phyloP scores from a whole-genome alignment of 2,113 vertebrate species.

The Gambusia holbrooki region DNA sequence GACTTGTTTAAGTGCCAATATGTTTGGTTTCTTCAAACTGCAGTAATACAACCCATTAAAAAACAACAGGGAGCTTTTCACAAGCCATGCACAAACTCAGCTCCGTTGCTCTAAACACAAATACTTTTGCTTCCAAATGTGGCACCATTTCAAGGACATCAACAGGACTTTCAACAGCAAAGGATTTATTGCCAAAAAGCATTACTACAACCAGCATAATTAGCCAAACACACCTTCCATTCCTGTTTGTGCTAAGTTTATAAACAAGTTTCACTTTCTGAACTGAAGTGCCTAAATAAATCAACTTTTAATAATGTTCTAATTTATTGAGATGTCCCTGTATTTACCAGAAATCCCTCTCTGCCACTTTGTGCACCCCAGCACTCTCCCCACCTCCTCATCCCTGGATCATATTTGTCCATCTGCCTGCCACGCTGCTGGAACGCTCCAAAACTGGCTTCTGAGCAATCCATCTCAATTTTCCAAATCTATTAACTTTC shows the following conservation, averaged over 20 bases:
- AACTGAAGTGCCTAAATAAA: background rate
- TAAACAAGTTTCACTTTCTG: background rate
- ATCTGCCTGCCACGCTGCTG: constrained; percentile 68
- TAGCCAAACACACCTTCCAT: background rate
- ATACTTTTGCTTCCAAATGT: too few relatives aligned
- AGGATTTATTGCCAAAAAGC: background rate
- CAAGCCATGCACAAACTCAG: background rate
- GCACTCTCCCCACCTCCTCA: constrained; percentile 29
- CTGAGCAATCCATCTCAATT: constrained; percentile 81
- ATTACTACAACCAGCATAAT: background rate
- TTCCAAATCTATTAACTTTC: constrained; percentile 82
- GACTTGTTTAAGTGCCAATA: too few relatives aligned
- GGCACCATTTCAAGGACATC: background rate
- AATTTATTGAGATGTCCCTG: constrained; percentile 37
- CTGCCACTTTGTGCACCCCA: constrained; percentile 31
- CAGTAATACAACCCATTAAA: too few relatives aligned
- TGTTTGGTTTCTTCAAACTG: too few relatives aligned
- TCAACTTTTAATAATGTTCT: background rate
- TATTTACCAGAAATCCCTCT: constrained; percentile 59
- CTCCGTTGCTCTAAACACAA: too few relatives aligned
- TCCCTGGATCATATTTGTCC: constrained; percentile 75
- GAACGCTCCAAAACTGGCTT: constrained; percentile 70
- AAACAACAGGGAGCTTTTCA: background rate
- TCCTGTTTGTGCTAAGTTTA: background rate
- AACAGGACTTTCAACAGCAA: background rate